phyloP scores from a whole-genome alignment of 2,888 invertebrate species.

The Sthenelais limicola region DNA sequence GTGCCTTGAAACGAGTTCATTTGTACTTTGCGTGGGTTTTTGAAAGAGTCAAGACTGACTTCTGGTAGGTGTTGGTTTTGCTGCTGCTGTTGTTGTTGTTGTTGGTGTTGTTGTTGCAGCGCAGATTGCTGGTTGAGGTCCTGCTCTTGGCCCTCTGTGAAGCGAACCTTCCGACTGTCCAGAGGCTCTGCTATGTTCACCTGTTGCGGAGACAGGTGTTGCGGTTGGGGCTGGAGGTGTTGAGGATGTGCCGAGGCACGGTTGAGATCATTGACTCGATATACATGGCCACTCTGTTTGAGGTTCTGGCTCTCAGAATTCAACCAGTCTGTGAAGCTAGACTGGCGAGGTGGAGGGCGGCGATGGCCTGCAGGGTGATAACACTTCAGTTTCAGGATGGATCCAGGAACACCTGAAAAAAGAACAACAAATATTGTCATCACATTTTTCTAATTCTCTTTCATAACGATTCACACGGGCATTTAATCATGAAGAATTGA shows the following conservation, averaged over 20 bases:
- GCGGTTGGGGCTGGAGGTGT: slow-evolving; percentile 11
- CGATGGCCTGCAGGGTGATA: slow-evolving; percentile 40
- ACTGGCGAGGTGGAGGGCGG: slow-evolving; percentile 34
- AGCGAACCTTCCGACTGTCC: slow-evolving; percentile 24
- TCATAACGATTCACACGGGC: no score
- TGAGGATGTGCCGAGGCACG: slow-evolving; percentile 14
- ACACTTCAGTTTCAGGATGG: slow-evolving; percentile 40
- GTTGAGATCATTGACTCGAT: slow-evolving; percentile 17
- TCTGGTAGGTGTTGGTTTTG: background rate
- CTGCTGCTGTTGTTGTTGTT: background rate
- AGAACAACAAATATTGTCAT: no score
- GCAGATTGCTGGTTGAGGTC: background rate
- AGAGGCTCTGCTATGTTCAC: no score
- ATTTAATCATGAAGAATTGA: no score
- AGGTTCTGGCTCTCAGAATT: slow-evolving; percentile 43
- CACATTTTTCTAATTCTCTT: no score
- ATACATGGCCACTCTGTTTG: slow-evolving; percentile 36
- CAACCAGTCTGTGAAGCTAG: slow-evolving; percentile 43
- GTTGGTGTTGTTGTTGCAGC: background rate
- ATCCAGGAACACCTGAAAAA: slow-evolving; percentile 36
- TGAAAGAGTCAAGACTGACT: slow-evolving; percentile 6
- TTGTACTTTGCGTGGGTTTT: slow-evolving; percentile 35
- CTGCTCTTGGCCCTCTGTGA: slow-evolving; percentile 24
- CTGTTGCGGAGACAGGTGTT: slow-evolving; percentile 1
- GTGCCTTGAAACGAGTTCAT: slow-evolving; percentile 20